These are phyloP conservation scores for Poeciliopsis prolifica DNA, from an alignment of 2,113 vertebrate species.

Conservation along the genomic window DNA sequence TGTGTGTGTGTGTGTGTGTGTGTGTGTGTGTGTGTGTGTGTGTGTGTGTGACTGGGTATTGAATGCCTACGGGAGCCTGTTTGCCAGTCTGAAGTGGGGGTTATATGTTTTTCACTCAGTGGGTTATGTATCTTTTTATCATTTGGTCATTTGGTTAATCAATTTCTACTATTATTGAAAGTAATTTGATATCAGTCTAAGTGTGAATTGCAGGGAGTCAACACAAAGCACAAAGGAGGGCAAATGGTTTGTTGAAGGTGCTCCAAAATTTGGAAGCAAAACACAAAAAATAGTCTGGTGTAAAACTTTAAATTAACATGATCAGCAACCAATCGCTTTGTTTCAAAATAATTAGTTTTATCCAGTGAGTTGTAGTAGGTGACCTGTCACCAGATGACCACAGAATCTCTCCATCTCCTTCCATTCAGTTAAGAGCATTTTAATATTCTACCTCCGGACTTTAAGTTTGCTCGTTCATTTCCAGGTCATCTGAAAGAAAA, in stretches of 20 bases:
- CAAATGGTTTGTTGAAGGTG: background rate
- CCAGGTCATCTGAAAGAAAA: background rate
- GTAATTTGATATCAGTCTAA: background rate
- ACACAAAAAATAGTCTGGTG: too few relatives aligned
- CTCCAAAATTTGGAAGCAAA: too few relatives aligned
- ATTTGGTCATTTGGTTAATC: background rate
- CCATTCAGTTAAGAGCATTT: too few relatives aligned
- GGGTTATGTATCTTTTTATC: background rate
- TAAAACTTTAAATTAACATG: too few relatives aligned
- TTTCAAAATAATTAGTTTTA: too few relatives aligned
- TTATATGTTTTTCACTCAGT: background rate
- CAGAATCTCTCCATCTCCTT: too few relatives aligned
- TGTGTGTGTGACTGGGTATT: slow-evolving; percentile 1
- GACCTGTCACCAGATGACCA: too few relatives aligned
- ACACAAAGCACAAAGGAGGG: background rate
- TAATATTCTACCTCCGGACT: too few relatives aligned
- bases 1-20: background rate
- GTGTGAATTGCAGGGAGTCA: too few relatives aligned
- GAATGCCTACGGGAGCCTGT: background rate
- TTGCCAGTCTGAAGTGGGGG: background rate
- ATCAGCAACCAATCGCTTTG: too few relatives aligned
- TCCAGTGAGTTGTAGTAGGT: too few relatives aligned
- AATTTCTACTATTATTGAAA: background rate
- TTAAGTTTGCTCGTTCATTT: background rate
- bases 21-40: slow-evolving; percentile 6